phyloP scores from a whole-genome alignment of 2,113 vertebrate species.

The Xenopus borealis region DNA sequence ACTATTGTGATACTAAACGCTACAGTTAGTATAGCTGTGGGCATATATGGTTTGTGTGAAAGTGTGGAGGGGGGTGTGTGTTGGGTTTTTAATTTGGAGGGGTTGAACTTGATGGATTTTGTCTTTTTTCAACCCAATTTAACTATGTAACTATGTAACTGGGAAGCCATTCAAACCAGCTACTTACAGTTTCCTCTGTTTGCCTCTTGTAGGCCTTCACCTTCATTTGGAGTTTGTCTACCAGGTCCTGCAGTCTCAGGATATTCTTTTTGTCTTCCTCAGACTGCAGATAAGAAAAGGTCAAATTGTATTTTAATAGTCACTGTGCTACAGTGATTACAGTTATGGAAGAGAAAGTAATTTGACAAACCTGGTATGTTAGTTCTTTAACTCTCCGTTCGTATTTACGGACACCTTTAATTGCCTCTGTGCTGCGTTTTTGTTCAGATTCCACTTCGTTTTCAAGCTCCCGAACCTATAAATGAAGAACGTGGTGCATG shows the following conservation, averaged over 20 bases:
- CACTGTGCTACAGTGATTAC: background rate
- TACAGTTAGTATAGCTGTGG: too few species aligned
- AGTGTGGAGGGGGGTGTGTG: too few species aligned
- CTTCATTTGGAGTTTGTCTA: conserved; percentile 81
- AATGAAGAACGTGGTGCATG: conserved; percentile 2
- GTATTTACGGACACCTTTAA: conserved; percentile 78
- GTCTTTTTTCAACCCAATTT: too few species aligned
- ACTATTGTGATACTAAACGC: too few species aligned
- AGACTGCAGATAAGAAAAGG: conserved; percentile 55
- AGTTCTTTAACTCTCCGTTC: conserved; percentile 80
- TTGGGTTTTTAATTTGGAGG: too few species aligned
- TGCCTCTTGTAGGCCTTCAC: conserved; percentile 81
- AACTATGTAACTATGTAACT: too few species aligned
- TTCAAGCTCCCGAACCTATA: conserved; percentile 78
- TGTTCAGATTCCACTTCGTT: conserved; percentile 77
- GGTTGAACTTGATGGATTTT: too few species aligned
- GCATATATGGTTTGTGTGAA: too few species aligned
- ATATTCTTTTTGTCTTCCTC: conserved; percentile 79
- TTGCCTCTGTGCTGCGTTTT: conserved; percentile 67
- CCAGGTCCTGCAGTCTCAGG: conserved; percentile 71
- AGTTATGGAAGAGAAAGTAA: background rate
- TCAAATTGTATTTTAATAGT: background rate
- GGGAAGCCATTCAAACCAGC: too few species aligned
- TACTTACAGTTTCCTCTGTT: conserved; percentile 75
- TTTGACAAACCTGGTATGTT: conserved; percentile 69